Percentiles rank a stretch among this genome's conserved stretches.
Evolutionary conservation across 2,797 vertebrate genomes (phyloP).

Genomic region (Oreonectes daqikongensis): DNA sequence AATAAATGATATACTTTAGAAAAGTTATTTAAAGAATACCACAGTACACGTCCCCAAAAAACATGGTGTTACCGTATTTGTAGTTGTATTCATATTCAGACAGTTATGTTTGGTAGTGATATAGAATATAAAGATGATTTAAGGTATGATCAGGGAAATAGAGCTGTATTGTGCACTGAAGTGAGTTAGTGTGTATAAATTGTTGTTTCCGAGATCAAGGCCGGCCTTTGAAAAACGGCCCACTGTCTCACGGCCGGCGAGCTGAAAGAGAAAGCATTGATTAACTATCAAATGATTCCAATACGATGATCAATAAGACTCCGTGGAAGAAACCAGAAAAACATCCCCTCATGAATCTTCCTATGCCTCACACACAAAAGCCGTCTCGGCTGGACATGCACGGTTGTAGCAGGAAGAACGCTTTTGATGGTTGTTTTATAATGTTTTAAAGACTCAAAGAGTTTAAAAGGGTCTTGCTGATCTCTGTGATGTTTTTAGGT

Average conservation of each 20-base stretch:
- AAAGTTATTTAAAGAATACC: no score
- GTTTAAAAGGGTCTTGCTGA: slow-evolving; percentile 14
- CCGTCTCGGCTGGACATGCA: slow-evolving; percentile 50
- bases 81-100: no score
- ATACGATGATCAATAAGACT: slow-evolving; percentile 78
- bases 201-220: slow-evolving; percentile 70
- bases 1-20: no score
- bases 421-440: background rate
- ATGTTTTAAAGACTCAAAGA: background rate
- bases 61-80: background rate
- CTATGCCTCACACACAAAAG: slow-evolving; percentile 60
- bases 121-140: background rate
- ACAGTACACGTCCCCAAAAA: no score
- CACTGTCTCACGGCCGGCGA: slow-evolving; percentile 54
- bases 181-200: slow-evolving; percentile 19
- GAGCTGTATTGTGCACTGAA: background rate
- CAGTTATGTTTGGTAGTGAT: background rate
- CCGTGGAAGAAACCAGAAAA: slow-evolving; percentile 64
- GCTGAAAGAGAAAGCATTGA: slow-evolving; percentile 80
- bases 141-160: background rate
- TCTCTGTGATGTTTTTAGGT: background rate
- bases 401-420: slow-evolving; percentile 34
- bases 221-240: slow-evolving; percentile 65
- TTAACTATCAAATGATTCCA: slow-evolving; percentile 84
- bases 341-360: slow-evolving; percentile 62